Conservation (phyloP, 2,797 vertebrate species). For the Thamnophis elegans region DNA sequence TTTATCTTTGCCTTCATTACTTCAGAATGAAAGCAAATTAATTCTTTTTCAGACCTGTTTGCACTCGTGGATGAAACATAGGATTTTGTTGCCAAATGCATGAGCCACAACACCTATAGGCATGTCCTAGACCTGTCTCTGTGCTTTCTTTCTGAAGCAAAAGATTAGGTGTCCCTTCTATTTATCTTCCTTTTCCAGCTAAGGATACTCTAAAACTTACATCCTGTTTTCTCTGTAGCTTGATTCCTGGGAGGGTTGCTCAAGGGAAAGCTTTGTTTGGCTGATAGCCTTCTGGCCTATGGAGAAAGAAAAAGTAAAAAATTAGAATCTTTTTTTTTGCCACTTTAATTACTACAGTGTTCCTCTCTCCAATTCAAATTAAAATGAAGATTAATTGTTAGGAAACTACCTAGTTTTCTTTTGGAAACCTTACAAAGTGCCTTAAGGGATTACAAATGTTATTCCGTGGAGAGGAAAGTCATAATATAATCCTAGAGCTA, state of each 20-base stretch:
- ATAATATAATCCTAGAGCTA: neutral
- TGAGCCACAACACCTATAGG: neutral
- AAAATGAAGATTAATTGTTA: neutral
- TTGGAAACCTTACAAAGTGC: neutral
- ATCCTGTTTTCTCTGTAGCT: neutral
- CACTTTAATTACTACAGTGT: neutral
- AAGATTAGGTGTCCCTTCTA: constrained; percentile 27
- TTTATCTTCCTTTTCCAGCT: neutral
- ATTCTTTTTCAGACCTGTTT: neutral
- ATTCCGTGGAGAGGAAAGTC: neutral
- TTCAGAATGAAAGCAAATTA: neutral
- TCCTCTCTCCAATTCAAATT: neutral
- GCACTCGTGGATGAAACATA: neutral
- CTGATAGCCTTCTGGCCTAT: neutral
- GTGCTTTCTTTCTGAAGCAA: constrained; percentile 3
- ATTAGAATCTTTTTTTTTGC: neutral
- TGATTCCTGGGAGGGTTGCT: accelerated
- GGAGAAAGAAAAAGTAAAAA: neutral
- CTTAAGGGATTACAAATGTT: neutral
- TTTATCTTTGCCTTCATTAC: neutral
- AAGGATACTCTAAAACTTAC: accelerated
- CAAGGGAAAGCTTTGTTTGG: neutral
- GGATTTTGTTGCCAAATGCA: neutral
- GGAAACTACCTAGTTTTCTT: neutral
- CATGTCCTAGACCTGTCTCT: constrained; percentile 43